Evolutionary conservation across 2,888 invertebrate genomes (phyloP).

Genomic region (Nephrocerus scutellatus): DNA sequence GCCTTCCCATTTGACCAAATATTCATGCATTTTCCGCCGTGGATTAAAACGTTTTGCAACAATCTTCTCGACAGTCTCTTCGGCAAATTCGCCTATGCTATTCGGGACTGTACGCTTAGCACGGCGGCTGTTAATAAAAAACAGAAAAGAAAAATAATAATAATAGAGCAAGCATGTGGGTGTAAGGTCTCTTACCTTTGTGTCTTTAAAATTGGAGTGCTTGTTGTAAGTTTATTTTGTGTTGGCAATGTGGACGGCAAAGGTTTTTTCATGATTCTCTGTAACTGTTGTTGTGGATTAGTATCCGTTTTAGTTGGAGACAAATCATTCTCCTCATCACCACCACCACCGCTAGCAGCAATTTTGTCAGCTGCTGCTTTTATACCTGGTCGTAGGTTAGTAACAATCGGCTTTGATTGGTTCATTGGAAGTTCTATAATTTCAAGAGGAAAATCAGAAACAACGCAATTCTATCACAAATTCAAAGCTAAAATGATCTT

Average conservation of each 20-base stretch:
- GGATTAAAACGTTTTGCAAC: conserved; percentile 78
- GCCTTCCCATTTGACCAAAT: conserved; percentile 80
- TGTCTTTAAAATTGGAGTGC: conserved; percentile 13
- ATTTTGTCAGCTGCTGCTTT: no score
- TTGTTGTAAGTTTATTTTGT: conserved; percentile 16
- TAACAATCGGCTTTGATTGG: conserved; percentile 27
- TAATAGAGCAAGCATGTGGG: no score
- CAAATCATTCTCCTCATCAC: conserved; percentile 25
- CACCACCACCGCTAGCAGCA: conserved; percentile 21
- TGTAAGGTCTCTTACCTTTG: neutral
- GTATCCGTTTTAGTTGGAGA: conserved; percentile 19
- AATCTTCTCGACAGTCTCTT: conserved; percentile 75
- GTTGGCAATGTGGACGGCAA: conserved; percentile 5
- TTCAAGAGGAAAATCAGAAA: neutral
- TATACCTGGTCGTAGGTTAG: conserved; percentile 27
- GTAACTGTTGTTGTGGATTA: no score
- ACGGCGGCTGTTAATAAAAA: conserved; percentile 31
- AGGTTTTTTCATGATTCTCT: conserved; percentile 26
- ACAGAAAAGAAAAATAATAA: neutral
- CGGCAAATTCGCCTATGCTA: conserved; percentile 49
- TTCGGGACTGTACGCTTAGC: conserved; percentile 38
- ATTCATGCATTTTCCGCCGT: conserved; percentile 68
- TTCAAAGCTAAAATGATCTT: neutral
- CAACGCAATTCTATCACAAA: no score
- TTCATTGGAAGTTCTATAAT: conserved; percentile 18